phyloP scores from a whole-genome alignment of 2,113 vertebrate species.

The Pseudonaja textilis region DNA sequence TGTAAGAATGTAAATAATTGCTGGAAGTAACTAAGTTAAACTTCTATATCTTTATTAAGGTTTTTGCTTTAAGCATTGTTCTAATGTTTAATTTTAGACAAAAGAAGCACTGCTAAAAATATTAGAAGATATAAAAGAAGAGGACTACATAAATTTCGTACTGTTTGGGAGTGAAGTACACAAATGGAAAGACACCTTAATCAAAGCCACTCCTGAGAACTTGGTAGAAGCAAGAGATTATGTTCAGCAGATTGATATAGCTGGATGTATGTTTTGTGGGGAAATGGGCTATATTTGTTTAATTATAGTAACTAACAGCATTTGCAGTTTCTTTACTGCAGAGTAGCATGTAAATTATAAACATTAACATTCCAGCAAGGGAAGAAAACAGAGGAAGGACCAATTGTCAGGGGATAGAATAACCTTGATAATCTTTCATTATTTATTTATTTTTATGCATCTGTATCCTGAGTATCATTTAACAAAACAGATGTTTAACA shows the following conservation, averaged over 20 bases:
- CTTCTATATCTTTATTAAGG: neutral
- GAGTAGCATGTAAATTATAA: neutral
- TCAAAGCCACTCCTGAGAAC: conserved; percentile 78
- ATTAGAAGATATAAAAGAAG: conserved; percentile 78
- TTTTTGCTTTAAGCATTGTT: neutral
- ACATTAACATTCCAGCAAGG: neutral
- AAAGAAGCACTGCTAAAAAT: conserved; percentile 83
- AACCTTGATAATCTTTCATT: neutral
- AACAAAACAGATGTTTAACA: neutral
- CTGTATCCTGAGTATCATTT: neutral
- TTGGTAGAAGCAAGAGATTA: conserved; percentile 76
- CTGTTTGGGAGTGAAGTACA: conserved; percentile 72
- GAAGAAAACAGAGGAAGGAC: neutral
- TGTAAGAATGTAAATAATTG: neutral
- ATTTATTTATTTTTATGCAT: neutral
- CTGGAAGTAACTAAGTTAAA: neutral
- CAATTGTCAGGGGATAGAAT: neutral
- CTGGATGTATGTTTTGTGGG: neutral
- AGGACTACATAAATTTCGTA: conserved; percentile 85
- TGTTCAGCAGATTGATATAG: conserved; percentile 62
- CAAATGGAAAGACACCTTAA: conserved; percentile 79
- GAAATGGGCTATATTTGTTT: neutral
- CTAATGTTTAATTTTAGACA: conserved; percentile 71
- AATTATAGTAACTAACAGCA: neutral
- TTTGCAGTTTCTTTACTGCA: neutral